These are phyloP conservation scores for Elmis aenea DNA, from an alignment of 2,888 invertebrate species.

Conservation along the genomic window DNA sequence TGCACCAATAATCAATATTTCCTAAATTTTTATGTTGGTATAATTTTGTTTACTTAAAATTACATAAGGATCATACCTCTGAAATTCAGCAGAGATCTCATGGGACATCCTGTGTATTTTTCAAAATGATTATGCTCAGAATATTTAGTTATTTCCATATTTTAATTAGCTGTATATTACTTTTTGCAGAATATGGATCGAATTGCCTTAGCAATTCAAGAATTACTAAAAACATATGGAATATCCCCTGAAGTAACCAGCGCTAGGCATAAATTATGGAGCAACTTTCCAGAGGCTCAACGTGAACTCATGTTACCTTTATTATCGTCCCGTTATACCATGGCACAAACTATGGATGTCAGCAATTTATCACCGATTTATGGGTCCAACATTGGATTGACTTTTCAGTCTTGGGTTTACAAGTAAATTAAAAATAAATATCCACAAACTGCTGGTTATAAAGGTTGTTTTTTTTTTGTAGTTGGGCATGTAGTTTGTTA, in stretches of 20 bases:
- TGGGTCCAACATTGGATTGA: constrained; percentile 62
- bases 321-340: constrained; percentile 62
- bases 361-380: constrained; percentile 55
- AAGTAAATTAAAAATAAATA: constrained; percentile 46
- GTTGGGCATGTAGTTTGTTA: constrained; percentile 69
- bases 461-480: constrained; percentile 28
- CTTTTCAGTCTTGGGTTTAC: constrained; percentile 70
- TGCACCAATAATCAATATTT: too few species aligned
- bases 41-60: too few species aligned
- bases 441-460: too few species aligned
- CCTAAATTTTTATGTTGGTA: too few species aligned
- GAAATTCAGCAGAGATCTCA: too few species aligned
- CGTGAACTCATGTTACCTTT: constrained; percentile 73
- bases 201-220: constrained; percentile 76
- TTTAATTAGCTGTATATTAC: too few species aligned
- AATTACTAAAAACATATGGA: constrained; percentile 66
- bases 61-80: too few species aligned
- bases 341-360: constrained; percentile 41
- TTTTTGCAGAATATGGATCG: constrained; percentile 67
- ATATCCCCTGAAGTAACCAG: constrained; percentile 58
- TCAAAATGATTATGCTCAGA: too few species aligned
- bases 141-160: too few species aligned
- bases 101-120: too few species aligned
- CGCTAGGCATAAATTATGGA: constrained; percentile 62
- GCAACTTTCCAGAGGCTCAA: constrained; percentile 63